A percentile compares a stretch with the other conserved stretches of the same genome.
phyloP scores from a whole-genome alignment of 2,888 invertebrate species.

The Leptinotarsa haldemani region DNA sequence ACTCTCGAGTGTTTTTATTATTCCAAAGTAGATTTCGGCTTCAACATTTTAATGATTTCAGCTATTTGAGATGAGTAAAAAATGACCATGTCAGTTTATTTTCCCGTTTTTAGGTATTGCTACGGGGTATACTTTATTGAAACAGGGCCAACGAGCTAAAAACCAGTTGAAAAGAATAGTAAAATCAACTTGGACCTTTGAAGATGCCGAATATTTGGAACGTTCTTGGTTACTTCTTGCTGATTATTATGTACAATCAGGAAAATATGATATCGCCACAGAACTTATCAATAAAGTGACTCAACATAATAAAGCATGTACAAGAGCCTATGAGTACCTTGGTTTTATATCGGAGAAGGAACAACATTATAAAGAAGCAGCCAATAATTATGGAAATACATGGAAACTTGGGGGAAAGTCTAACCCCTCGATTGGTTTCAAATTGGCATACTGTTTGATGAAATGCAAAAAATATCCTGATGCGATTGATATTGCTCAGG shows the following conservation, averaged over 20 bases:
- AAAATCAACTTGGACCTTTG: constrained; percentile 90
- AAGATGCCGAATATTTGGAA: constrained; percentile 96
- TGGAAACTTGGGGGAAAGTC: constrained; percentile 86
- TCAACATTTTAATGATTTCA: too few species aligned
- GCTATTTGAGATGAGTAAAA: not conserved
- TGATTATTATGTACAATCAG: constrained; percentile 86
- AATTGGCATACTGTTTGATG: constrained; percentile 90
- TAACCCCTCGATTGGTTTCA: constrained; percentile 91
- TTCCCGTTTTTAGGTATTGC: constrained; percentile 69
- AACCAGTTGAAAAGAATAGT: constrained; percentile 91
- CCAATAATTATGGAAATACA: constrained; percentile 83
- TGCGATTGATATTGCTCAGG: constrained; percentile 90
- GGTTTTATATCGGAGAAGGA: constrained; percentile 93
- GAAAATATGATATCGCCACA: constrained; percentile 87
- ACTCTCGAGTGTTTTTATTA: too few species aligned
- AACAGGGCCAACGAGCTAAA: constrained; percentile 91
- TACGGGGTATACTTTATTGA: constrained; percentile 83
- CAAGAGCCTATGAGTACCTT: constrained; percentile 89
- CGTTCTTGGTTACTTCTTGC: constrained; percentile 95
- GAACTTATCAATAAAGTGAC: constrained; percentile 83
- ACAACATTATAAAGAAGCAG: constrained; percentile 88
- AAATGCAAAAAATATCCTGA: constrained; percentile 91
- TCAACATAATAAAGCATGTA: constrained; percentile 88
- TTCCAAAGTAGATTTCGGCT: too few species aligned
- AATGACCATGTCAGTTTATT: not conserved